Evolutionary conservation across 2,888 invertebrate genomes (phyloP), one percentile per base, ranked within the genome.

Genomic region (Melanostoma scalare): DNA sequence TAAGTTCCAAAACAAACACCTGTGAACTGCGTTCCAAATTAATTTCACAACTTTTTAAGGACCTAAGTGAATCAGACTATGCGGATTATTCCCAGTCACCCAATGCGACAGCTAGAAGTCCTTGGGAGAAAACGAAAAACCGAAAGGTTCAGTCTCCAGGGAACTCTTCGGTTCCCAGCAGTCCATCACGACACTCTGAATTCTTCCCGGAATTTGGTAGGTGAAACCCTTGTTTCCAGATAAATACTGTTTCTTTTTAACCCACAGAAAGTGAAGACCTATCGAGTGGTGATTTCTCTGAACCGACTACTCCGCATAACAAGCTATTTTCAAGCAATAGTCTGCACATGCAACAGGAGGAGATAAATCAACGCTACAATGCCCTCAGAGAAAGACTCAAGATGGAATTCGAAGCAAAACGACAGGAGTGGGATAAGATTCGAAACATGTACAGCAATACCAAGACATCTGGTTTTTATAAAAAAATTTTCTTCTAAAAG

Each of bases 381-480:
- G 93, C 94, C 36, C 91, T 96, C n/a, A 95, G 95, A 88, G 93
- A 94, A 50, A 93, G 95, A 86, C 91, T 96, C n/a, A 94, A 95
- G 65, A 92, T 93, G 74, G 96, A 96, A 89, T 95, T 96, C 90
- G 94, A 95, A 40, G 93, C 93, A 63, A 95, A 96, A 88, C 91
- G 95, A 68, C 91, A 92, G 77, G 95, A 95, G 89, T 94, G 94
- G 94, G 93, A 94, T 81, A 89, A 89, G 73, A 87, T 89, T 67
- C 84, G 79, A 38, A 67, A 65, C 40, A 60, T 48, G 33, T 71
- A 60, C 61, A 74, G 55, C 71, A 63, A 69, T 73, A 36, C 69
- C 53, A 84, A 84, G 33, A 72, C 80, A 33, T 71, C 76, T 61
- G 87, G 87, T 84, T 75, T 55, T 10, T 63, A 75, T 71, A 2